A percentile compares a stretch with the other conserved stretches of the same genome.
phyloP scores from a whole-genome alignment of 2,797 vertebrate species.

The Acipenser transmontanus region DNA sequence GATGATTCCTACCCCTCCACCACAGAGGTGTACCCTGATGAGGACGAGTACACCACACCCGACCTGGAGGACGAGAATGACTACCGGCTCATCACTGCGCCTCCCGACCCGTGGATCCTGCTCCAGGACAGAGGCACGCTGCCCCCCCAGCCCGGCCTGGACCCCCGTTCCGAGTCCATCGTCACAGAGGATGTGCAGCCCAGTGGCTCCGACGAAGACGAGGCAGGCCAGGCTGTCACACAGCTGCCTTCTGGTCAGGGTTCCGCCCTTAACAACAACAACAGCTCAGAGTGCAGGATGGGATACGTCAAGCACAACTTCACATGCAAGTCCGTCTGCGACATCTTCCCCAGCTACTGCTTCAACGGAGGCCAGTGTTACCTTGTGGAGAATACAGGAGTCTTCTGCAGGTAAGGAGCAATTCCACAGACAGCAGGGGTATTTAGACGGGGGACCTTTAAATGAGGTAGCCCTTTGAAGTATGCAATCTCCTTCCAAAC shows the following conservation, averaged over 20 bases:
- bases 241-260: too few species aligned
- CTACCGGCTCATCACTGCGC: slow-evolving; percentile 37
- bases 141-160: background rate
- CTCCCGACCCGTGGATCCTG: slow-evolving; percentile 39
- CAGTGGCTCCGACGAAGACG: slow-evolving; percentile 23
- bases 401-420: slow-evolving; percentile 83
- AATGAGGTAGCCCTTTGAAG: too few species aligned
- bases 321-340: slow-evolving; percentile 83
- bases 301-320: slow-evolving; percentile 75
- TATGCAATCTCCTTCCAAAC: too few species aligned
- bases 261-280: slow-evolving; percentile 25
- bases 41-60: slow-evolving; percentile 65
- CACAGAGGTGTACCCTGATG: slow-evolving; percentile 66
- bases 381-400: slow-evolving; percentile 77
- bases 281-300: slow-evolving; percentile 65
- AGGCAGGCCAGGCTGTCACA: slow-evolving; percentile 2
- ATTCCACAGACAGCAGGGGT: too few species aligned
- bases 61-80: slow-evolving; percentile 60
- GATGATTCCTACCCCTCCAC: slow-evolving; percentile 69
- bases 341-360: slow-evolving; percentile 82
- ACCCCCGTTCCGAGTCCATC: slow-evolving; percentile 30
- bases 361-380: slow-evolving; percentile 95
- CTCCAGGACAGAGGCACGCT: slow-evolving; percentile 14
- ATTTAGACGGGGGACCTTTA: too few species aligned
- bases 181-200: slow-evolving; percentile 35